Evolutionary conservation across 37 sponge, comb jelly and placozoan species (phyloP).

Genomic region (Theonella swinhoei): DNA sequence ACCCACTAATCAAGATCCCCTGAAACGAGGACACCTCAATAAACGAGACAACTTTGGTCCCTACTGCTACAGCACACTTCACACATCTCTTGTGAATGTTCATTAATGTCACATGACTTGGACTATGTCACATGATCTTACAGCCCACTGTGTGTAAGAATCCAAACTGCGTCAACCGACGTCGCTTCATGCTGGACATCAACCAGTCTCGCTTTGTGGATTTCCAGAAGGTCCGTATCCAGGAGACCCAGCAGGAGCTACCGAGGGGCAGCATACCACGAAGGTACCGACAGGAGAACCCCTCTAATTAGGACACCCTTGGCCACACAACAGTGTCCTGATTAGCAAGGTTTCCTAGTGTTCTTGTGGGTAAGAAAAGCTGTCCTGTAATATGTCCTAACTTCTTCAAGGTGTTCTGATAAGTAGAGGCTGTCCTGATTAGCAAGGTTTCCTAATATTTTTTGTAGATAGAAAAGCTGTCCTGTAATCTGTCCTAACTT

Average conservation of each 20-base stretch:
- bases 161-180: slow-evolving; percentile 88
- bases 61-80: too few relatives aligned
- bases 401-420: too few relatives aligned
- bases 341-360: too few relatives aligned
- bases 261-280: slow-evolving; percentile 96
- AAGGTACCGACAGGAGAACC: slow-evolving; percentile 55
- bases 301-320: too few relatives aligned
- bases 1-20: too few relatives aligned
- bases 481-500: background rate
- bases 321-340: background rate
- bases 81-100: too few relatives aligned
- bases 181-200: slow-evolving; percentile 88
- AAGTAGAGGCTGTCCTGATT: too few relatives aligned
- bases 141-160: slow-evolving; percentile 94
- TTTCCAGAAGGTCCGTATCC: slow-evolving; percentile 99
- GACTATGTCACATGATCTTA: too few relatives aligned
- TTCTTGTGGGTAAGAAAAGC: background rate
- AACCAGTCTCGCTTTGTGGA: slow-evolving; percentile 91
- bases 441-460: too few relatives aligned
- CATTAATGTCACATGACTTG: too few relatives aligned
- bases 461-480: background rate
- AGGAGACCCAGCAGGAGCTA: slow-evolving; percentile 97
- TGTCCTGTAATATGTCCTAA: background rate
- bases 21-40: too few relatives aligned
- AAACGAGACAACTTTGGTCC: too few relatives aligned